Conservation (phyloP, 2,797 vertebrate species). For the Eulemur albifrons region DNA sequence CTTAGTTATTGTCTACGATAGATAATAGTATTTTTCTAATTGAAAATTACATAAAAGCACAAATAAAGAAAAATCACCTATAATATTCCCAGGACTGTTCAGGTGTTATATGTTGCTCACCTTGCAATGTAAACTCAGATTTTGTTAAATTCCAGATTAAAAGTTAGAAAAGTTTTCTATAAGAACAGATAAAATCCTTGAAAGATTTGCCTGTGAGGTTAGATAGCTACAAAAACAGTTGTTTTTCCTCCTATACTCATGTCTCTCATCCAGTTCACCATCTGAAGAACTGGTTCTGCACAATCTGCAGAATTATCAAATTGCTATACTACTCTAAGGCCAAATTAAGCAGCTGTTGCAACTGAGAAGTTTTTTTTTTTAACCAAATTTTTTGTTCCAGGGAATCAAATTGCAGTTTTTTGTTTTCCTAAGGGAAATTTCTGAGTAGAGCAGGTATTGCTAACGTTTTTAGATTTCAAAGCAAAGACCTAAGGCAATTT, state of each 20-base stretch:
- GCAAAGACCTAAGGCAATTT: slow-evolving; percentile 5
- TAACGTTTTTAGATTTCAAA: slow-evolving; percentile 39
- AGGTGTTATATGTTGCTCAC: background rate
- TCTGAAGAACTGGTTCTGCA: background rate
- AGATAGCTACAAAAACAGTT: background rate
- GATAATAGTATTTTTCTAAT: background rate
- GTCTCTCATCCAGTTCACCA: background rate
- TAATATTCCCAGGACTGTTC: background rate
- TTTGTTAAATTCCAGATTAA: background rate
- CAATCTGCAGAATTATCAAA: background rate
- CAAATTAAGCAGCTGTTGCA: background rate
- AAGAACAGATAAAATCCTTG: background rate
- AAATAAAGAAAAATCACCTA: background rate
- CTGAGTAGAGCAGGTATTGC: slow-evolving; percentile 7
- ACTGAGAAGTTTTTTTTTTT: background rate
- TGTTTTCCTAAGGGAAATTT: background rate
- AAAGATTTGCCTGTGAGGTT: background rate
- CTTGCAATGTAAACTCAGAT: background rate
- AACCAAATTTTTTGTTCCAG: background rate
- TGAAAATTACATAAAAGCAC: slow-evolving; percentile 27
- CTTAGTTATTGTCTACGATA: background rate
- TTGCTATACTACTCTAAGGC: background rate
- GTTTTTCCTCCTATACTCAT: background rate
- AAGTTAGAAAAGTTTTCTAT: slow-evolving; percentile 32
- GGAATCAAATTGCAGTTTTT: slow-evolving; percentile 24